phyloP scores from a whole-genome alignment of 2,113 vertebrate genomes.

The Ictidomys tridecemlineatus region DNA sequence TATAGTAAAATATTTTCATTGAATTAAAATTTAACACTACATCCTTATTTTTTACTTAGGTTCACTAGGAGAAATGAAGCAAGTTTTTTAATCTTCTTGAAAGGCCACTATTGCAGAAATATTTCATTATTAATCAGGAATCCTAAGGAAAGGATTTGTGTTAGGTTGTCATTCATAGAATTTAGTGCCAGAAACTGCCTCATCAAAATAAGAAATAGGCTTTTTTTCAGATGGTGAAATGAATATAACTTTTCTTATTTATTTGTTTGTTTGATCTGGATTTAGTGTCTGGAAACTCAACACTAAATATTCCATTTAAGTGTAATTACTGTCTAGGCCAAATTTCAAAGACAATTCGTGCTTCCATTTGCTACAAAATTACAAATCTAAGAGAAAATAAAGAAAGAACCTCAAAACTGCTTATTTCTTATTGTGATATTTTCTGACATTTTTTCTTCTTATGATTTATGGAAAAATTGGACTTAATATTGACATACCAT shows the following conservation, averaged over 20 bases:
- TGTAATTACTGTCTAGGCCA: neutral
- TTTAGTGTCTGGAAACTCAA: neutral
- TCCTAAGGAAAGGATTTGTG: neutral
- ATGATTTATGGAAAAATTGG: neutral
- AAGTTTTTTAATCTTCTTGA: neutral
- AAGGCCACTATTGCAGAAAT: slow-evolving; percentile 2
- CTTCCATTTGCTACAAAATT: neutral
- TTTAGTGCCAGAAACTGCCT: neutral
- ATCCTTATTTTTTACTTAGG: neutral
- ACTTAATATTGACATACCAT: neutral
- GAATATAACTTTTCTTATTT: no score
- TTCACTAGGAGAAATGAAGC: neutral
- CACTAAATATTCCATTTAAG: neutral
- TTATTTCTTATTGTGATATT: neutral
- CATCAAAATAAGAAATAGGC: neutral
- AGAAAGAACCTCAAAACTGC: neutral
- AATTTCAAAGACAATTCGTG: neutral
- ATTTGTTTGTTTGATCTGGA: neutral
- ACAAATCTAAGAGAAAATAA: slow-evolving; percentile 15
- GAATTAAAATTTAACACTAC: slow-evolving; percentile 24
- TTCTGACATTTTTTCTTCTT: neutral
- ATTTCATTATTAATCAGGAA: neutral
- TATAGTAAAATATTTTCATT: neutral
- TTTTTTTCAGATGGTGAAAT: neutral
- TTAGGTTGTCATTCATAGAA: neutral